phyloP scores from a whole-genome alignment of 2,888 invertebrate genomes.

The Deladenus siricidicola region DNA sequence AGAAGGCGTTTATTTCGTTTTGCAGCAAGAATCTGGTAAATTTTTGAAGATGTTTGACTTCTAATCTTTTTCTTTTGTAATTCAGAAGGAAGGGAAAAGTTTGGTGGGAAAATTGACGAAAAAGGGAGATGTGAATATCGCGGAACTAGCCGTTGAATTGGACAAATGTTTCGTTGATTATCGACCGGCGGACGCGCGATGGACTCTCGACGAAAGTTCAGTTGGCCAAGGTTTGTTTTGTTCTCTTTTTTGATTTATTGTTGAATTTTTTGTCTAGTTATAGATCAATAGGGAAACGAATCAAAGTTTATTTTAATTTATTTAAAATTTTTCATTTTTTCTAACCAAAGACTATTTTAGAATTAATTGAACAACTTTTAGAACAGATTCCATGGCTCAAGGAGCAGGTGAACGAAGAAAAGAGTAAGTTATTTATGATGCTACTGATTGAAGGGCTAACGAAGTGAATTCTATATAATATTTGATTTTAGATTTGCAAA shows the following conservation, averaged over 20 bases:
- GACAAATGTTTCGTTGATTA: conserved; percentile 11
- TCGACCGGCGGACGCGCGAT: conserved; percentile 15
- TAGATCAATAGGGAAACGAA: too few species aligned
- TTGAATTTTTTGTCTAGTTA: too few species aligned
- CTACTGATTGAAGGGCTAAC: too few species aligned
- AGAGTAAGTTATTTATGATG: background rate
- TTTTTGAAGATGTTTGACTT: background rate
- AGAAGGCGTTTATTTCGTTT: conserved; percentile 22
- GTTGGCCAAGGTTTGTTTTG: too few species aligned
- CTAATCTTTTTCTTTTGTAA: background rate
- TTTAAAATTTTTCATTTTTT: too few species aligned
- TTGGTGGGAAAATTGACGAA: conserved; percentile 8
- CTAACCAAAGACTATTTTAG: too few species aligned
- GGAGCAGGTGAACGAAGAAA: background rate
- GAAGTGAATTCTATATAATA: too few species aligned
- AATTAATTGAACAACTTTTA: too few species aligned
- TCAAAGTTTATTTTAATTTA: too few species aligned
- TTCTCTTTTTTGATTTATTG: too few species aligned
- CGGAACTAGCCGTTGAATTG: conserved; percentile 5
- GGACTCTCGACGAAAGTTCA: conserved; percentile 1
- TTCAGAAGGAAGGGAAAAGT: conserved; percentile 12
- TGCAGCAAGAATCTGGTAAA: conserved; percentile 19
- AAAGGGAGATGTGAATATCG: background rate
- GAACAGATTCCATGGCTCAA: background rate
- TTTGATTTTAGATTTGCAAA: conserved; percentile 3